phyloP scores from a whole-genome alignment of 2,113 vertebrate species.

The Rhynchomys soricoides region DNA sequence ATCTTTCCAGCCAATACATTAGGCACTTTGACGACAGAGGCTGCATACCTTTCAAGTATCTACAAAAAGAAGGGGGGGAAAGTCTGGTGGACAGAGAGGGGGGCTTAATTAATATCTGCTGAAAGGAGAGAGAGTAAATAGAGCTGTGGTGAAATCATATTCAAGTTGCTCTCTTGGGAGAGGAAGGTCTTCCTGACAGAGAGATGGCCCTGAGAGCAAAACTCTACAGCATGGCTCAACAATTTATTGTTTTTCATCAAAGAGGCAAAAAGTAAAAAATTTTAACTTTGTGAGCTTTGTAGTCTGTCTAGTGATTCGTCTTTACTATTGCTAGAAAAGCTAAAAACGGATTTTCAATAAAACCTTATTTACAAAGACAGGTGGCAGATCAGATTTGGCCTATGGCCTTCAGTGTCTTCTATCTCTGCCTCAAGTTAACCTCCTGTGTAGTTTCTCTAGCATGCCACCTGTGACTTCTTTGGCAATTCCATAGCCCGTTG shows the following conservation, averaged over 20 bases:
- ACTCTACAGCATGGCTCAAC: neutral
- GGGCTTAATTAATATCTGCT: neutral
- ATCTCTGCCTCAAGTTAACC: neutral
- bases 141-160: neutral
- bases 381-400: neutral
- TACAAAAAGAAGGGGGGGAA: neutral
- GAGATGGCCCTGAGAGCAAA: neutral
- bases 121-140: neutral
- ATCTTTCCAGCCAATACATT: neutral
- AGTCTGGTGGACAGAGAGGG: neutral
- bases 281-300: neutral
- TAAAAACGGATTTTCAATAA: neutral
- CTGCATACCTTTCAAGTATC: neutral
- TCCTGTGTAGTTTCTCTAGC: neutral
- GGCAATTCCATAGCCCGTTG: neutral
- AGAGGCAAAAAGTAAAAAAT: neutral
- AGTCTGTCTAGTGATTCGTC: neutral
- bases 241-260: neutral
- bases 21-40: neutral
- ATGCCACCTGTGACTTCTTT: fast-evolving
- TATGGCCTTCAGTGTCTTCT: neutral
- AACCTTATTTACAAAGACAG: neutral
- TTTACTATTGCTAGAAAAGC: neutral
- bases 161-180: neutral
- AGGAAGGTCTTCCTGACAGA: neutral